Conservation (phyloP, 2,888 invertebrate genomes). For the Cordilura impudica region DNA sequence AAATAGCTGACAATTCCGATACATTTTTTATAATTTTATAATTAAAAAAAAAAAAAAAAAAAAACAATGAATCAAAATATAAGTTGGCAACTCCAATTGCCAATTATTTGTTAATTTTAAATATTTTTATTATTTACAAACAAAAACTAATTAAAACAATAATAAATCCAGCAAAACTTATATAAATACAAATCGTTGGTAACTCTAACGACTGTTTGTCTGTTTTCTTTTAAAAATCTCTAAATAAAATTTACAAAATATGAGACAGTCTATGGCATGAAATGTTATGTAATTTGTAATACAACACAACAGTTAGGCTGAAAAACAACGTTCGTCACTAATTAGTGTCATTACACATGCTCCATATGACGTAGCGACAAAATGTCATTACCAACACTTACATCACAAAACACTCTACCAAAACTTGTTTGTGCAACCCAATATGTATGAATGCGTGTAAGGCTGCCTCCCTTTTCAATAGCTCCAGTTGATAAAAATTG, state of each 20-base stretch:
- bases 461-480: not conserved
- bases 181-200: not conserved
- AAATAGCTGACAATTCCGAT: no score
- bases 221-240: conserved; percentile 20
- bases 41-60: no score
- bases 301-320: conserved; percentile 11
- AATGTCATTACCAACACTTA: conserved; percentile 64
- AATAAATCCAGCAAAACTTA: no score
- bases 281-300: conserved; percentile 17
- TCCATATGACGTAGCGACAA: conserved; percentile 70
- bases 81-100: no score
- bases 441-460: not conserved
- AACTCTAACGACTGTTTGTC: no score
- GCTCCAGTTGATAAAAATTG: conserved; percentile 2
- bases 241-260: conserved; percentile 21
- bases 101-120: no score
- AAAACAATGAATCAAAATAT: no score
- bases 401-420: conserved; percentile 18
- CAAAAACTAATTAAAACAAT: no score
- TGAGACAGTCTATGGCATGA: not conserved
- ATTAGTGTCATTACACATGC: conserved; percentile 78
- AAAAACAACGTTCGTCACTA: conserved; percentile 71
- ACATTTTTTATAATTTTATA: no score
- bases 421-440: conserved; percentile 41
- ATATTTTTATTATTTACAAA: no score